Base-by-base conservation (phyloP, 2,113 vertebrate genomes). In the Hemibagrus wyckioides region DNA sequence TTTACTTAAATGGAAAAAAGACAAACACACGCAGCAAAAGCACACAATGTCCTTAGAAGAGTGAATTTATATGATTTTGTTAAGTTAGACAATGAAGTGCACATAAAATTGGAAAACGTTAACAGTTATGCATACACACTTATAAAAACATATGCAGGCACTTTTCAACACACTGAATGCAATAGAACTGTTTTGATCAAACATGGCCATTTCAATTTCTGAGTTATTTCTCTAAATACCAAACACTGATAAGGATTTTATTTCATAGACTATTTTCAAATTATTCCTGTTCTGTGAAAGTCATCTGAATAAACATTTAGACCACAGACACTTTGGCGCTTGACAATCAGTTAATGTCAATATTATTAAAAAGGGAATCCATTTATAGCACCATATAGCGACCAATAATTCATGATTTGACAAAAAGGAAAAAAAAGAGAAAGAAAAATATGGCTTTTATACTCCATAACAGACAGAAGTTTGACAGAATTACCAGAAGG, bases 381-480 rank as follows among this genome's bases (percentile, higher is more conserved):
- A 63, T 81, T 50, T 89, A 88, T 91, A 92, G 87, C 85, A 90
- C 80, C 88, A 63, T 88, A 63, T 88, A 90, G 57, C 82, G 48
- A 90, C 90, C 87, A 87, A 91, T 63, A 89, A 87, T 83, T 85
- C 90, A 59, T 85, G 85, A 92, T 86, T 87, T 65, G 90, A 89
- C 91, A 54, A 30, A 80, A 83, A 80, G 63, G 77, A 84, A 39
- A 90, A 90, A 59, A 93, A 92, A 92, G 93, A 59, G 6, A 92
- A 50, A 89, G 89, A 57, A 94, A 92, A 92, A 93, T 94, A 94
- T 95, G 94, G 95, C 93, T 94, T 93, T 83, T 85, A 86, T 89
- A 91, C 87, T 91, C 91, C 86, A 93, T 52, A 89, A 82, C 89
- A 90, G 87, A 83, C 89, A 87, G 5, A 82, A 73, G 79, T 65